Evolutionary conservation across 1,140 invertebrate genomes (phyloP).

Genomic region (Cydia strobilella): DNA sequence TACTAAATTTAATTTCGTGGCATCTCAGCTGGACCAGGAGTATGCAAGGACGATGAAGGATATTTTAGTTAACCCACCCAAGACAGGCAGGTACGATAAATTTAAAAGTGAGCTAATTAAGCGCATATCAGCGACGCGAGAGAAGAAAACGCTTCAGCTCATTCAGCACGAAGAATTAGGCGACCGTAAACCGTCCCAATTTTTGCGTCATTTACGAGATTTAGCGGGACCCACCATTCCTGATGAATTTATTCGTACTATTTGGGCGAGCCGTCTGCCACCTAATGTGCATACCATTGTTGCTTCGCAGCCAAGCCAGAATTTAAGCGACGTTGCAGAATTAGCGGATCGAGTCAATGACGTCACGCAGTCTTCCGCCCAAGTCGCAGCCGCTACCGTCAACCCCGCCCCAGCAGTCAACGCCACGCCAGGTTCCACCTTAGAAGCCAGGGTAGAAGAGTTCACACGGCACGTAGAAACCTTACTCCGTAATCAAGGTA

Average conservation of each 20-base stretch:
- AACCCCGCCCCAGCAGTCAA: not conserved
- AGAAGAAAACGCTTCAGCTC: slow-evolving; percentile 35
- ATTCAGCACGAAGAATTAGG: slow-evolving; percentile 38
- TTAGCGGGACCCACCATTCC: slow-evolving; percentile 29
- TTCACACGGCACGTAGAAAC: not conserved
- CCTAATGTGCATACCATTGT: slow-evolving; percentile 10
- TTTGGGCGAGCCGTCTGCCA: slow-evolving; percentile 35
- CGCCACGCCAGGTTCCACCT: not conserved
- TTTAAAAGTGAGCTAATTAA: slow-evolving; percentile 50
- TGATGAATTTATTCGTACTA: slow-evolving; percentile 37
- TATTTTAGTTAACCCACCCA: slow-evolving; percentile 35
- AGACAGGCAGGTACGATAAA: slow-evolving; percentile 39
- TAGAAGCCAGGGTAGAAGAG: not conserved
- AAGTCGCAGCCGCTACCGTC: slow-evolving; percentile 5
- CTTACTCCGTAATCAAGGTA: not conserved
- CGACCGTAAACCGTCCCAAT: slow-evolving; percentile 44
- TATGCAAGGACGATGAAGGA: slow-evolving; percentile 38
- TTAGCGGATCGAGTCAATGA: slow-evolving; percentile 16
- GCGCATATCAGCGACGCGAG: slow-evolving; percentile 43
- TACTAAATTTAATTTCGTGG: slow-evolving; percentile 47
- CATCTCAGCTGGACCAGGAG: slow-evolving; percentile 25
- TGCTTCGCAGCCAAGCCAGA: not conserved
- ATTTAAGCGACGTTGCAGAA: not conserved
- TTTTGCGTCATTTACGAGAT: slow-evolving; percentile 33
- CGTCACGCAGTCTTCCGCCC: not conserved